A percentile compares a stretch with the other conserved stretches of the same genome.
Conservation (phyloP, 2,113 vertebrate species). For the Crotalus viridis region DNA sequence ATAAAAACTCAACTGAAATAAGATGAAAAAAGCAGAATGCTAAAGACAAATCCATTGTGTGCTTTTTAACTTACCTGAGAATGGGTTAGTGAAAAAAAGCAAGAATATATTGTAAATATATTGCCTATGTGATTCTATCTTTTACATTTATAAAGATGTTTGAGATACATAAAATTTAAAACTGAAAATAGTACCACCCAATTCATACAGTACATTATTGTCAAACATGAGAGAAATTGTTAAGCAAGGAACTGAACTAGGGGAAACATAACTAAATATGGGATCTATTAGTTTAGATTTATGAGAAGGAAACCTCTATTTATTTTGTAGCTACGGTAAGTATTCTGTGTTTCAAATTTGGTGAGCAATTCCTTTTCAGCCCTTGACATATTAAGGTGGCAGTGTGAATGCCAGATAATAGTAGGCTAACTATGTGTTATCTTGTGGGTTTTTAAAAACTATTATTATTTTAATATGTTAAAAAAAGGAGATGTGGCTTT, state of each 20-base stretch:
- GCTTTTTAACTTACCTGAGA: not conserved
- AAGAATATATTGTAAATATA: not conserved
- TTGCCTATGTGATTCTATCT: not conserved
- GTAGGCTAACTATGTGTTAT: not conserved
- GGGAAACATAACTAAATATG: not conserved
- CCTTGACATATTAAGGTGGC: not conserved
- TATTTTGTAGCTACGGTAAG: not conserved
- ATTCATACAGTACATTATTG: not conserved
- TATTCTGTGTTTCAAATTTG: not conserved
- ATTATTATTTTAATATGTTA: not conserved
- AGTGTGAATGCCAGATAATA: not conserved
- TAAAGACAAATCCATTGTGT: not conserved
- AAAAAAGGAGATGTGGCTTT: not conserved
- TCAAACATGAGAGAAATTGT: not conserved
- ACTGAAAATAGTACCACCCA: not conserved
- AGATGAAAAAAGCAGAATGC: not conserved
- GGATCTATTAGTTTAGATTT: not conserved
- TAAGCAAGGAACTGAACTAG: not conserved
- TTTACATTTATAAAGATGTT: not conserved
- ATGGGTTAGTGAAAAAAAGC: not conserved
- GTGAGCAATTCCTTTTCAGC: not conserved
- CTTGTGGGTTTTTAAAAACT: not conserved
- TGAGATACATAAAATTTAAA: not conserved
- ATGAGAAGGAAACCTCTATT: not conserved
- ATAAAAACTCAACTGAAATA: not conserved